Percentiles rank a stretch among this genome's conserved stretches.
phyloP scores from a whole-genome alignment of 37 sponge, comb jelly and placozoan species.

The Lycopodina hypogea region DNA sequence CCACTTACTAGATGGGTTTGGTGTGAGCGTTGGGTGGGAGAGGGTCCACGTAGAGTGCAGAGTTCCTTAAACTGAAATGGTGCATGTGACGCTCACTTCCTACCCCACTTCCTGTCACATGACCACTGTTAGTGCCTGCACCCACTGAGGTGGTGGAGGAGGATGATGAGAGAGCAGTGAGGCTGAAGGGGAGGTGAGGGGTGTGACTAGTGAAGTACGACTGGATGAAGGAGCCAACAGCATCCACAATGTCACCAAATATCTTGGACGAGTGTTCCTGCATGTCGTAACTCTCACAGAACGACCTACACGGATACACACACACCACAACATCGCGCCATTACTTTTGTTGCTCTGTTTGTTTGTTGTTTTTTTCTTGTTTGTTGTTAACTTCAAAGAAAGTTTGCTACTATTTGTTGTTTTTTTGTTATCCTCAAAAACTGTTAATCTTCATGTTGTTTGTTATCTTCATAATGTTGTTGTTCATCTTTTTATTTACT shows the following conservation, averaged over 20 bases:
- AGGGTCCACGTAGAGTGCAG: constrained; percentile 16
- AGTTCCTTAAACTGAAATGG: constrained; percentile 28
- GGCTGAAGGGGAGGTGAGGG: constrained; percentile 17
- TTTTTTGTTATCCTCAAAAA: too few species aligned
- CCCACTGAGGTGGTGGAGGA: constrained; percentile 1
- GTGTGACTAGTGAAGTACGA: constrained; percentile 48
- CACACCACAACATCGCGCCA: too few species aligned
- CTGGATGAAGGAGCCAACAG: constrained; percentile 85
- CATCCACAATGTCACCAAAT: constrained; percentile 82
- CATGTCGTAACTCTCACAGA: constrained; percentile 92
- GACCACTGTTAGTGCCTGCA: neutral
- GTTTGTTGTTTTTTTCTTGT: too few species aligned
- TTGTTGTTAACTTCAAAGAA: too few species aligned
- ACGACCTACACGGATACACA: constrained; percentile 34
- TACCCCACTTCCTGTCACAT: neutral
- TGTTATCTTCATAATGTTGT: too few species aligned
- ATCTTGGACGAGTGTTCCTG: constrained; percentile 89
- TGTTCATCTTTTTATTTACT: too few species aligned
- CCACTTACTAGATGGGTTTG: constrained; percentile 46
- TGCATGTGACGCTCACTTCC: constrained; percentile 22
- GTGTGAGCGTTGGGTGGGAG: constrained; percentile 44
- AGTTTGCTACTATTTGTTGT: too few species aligned
- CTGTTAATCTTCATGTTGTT: too few species aligned
- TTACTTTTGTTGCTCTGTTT: too few species aligned
- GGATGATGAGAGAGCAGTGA: constrained; percentile 2